Evolutionary conservation across 2,797 vertebrate genomes (phyloP).

Genomic region (Xenentodon cancila): DNA sequence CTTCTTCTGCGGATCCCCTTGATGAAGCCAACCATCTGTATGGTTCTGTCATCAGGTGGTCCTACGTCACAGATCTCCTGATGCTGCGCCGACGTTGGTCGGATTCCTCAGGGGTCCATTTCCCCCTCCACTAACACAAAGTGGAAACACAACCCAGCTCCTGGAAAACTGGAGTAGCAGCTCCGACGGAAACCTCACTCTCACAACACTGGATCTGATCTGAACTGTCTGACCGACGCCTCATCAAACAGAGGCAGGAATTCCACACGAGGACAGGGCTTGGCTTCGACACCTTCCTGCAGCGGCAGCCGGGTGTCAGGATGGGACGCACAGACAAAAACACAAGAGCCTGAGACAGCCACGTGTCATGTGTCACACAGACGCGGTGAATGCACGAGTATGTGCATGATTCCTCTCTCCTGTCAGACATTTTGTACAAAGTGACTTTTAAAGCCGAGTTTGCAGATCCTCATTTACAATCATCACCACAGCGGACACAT

Average conservation of each 20-base stretch:
- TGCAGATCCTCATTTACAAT: not conserved
- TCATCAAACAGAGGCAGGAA: not conserved
- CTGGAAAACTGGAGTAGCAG: conserved; percentile 51
- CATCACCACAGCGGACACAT: conserved; percentile 8
- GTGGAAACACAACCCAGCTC: conserved; percentile 70
- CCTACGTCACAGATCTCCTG: conserved; percentile 49
- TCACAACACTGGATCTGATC: conserved; percentile 24
- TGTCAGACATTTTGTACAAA: not conserved
- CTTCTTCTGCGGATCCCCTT: conserved; percentile 2
- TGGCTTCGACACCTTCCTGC: too few relatives aligned
- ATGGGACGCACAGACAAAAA: conserved; percentile 9
- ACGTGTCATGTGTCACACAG: conserved; percentile 4
- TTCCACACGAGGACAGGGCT: not conserved
- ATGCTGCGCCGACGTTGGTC: conserved; percentile 14
- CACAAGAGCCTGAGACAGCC: not conserved
- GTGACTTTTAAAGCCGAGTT: conserved; percentile 10
- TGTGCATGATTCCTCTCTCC: not conserved
- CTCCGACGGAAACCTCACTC: conserved; percentile 35
- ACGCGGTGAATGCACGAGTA: not conserved
- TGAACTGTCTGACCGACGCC: conserved; percentile 16
- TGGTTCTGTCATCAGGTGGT: conserved; percentile 68
- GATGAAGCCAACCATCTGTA: conserved; percentile 34
- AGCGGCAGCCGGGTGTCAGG: too few relatives aligned
- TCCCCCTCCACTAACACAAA: conserved; percentile 65
- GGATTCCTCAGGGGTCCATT: conserved; percentile 64